Percentiles rank a stretch among this genome's conserved stretches.
Evolutionary conservation across 2,113 vertebrate species (phyloP).

Genomic region (Piaya cayana): DNA sequence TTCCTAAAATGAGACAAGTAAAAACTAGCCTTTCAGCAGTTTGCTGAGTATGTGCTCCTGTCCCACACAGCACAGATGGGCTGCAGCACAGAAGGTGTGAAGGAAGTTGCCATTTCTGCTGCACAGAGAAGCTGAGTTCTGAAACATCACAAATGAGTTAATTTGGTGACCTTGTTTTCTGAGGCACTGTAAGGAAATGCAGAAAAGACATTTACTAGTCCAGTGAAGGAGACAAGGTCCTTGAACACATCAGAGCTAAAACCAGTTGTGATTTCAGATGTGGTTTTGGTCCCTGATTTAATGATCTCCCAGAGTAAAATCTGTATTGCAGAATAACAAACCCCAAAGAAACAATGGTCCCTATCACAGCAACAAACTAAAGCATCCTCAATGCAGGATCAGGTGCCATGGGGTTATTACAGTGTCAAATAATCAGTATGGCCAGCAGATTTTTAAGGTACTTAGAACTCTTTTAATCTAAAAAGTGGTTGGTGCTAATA

Average conservation of each 20-base stretch:
- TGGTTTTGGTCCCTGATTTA: neutral
- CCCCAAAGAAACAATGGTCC: fast-evolving
- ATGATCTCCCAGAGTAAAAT: neutral
- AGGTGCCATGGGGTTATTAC: neutral
- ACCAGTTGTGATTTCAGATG: neutral
- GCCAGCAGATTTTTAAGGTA: neutral
- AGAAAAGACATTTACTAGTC: neutral
- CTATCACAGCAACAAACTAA: neutral
- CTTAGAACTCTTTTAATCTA: neutral
- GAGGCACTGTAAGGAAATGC: neutral
- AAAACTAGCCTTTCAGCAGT: neutral
- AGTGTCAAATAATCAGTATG: neutral
- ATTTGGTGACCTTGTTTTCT: neutral
- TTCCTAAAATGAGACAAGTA: fast-evolving
- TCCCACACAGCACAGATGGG: fast-evolving
- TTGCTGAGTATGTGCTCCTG: fast-evolving
- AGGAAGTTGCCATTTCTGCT: neutral
- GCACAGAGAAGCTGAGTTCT: neutral
- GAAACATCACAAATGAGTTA: neutral
- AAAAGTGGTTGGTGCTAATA: neutral
- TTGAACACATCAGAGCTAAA: neutral
- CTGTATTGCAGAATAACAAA: neutral
- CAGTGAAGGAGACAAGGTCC: neutral
- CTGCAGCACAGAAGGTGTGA: fast-evolving
- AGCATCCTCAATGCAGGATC: neutral